Evolutionary conservation across 2,113 vertebrate genomes (phyloP), one percentile per base, ranked within the genome.

Genomic region (Coturnix japonica): DNA sequence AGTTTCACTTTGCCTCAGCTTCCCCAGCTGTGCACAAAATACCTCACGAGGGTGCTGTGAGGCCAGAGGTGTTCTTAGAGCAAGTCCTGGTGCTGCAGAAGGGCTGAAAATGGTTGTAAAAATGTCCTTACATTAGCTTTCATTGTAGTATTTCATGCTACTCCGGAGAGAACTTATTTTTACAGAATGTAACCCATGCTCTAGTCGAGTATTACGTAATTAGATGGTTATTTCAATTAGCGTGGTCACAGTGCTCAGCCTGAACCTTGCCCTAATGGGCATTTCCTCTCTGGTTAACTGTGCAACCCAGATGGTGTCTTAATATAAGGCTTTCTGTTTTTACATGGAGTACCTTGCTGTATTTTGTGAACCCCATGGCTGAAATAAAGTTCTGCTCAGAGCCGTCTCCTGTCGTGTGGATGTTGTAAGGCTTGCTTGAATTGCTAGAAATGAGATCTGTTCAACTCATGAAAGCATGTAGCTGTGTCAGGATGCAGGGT

Each of bases 21-120:
- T 90, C 65, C 65, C 61, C 64, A 74, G 78, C 63, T 87, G 46
- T 85, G 91, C 91, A 74, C 59, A 67, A 41, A 61, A 18, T 60
- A 35, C 60, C 75, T 95, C 90, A 81, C 88, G 87, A 87, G 75
- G 81, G 76, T 95, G 82, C 87, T 94, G 91, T 85, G 91, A 95
- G 93, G 93, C 78, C 69, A 74, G 59, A 90, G 67, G 69, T 79
- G 82, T 85, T 90, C n/a, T 74, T 89, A 90, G 53, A 39, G 88
- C 64, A 56, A 83, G 80, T 87, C 61, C 72, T 91, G 65, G 89
- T 83, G 66, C 73, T 84, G 47, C n/a, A 65, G 66, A 44, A 81
- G 44, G 53, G 44, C 71, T 90, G 49, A 87, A 87, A 82, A 18
- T 37, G 26, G 65, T 61, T 80, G 83, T 76, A 74, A 43, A 44